phyloP scores from a whole-genome alignment of 2,113 vertebrate species.

The Pachyramphus minor region DNA sequence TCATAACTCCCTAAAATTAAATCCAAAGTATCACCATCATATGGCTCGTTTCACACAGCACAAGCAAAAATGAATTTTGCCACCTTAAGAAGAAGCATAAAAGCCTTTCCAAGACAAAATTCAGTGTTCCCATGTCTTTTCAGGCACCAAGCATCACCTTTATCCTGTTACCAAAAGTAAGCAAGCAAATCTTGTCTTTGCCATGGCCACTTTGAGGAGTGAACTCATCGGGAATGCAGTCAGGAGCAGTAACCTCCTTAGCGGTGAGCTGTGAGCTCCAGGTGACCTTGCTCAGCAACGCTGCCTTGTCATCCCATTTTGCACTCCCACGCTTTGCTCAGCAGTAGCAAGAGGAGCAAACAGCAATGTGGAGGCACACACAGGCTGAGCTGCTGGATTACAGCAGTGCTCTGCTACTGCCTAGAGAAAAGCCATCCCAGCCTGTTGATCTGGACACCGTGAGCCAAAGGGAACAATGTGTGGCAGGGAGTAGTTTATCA shows the following conservation, averaged over 20 bases:
- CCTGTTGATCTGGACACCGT: accelerated
- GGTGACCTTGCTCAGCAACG: not conserved
- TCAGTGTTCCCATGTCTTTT: not conserved
- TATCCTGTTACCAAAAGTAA: not conserved
- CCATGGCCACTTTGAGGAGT: not conserved
- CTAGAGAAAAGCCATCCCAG: not conserved
- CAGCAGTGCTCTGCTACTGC: not conserved
- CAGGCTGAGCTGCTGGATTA: not conserved
- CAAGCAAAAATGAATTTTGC: not conserved
- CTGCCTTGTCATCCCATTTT: not conserved
- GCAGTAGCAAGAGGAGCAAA: not conserved
- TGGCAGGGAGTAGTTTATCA: not conserved
- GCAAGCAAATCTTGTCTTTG: not conserved
- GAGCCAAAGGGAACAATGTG: not conserved
- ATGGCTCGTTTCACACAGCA: not conserved
- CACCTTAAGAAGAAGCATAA: not conserved
- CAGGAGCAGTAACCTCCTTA: not conserved
- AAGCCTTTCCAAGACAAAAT: not conserved
- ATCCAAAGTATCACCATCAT: not conserved
- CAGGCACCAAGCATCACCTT: not conserved
- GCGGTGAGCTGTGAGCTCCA: not conserved
- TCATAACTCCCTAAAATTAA: not conserved
- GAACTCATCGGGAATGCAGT: not conserved
- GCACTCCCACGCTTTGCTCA: not conserved
- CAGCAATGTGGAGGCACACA: not conserved